Conservation (phyloP, 2,888 invertebrate genomes). For the Apamea sordens region DNA sequence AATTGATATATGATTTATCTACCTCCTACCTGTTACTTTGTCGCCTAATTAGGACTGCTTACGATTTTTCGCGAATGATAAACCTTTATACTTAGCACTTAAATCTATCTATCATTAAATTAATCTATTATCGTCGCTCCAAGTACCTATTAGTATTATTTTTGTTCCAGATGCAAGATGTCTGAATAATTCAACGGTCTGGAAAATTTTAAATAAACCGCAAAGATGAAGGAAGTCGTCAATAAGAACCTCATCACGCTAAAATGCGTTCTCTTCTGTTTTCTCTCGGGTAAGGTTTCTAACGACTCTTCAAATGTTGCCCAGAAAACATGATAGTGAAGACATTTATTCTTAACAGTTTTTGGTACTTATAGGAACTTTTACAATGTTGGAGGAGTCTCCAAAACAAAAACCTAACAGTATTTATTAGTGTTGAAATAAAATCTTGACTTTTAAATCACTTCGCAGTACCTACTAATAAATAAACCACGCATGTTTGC, state of each 20-base stretch:
- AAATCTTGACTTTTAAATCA: constrained; percentile 43
- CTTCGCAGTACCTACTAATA: constrained; percentile 38
- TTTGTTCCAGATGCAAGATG: constrained; percentile 80
- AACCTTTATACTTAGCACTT: background rate
- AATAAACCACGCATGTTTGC: constrained; percentile 45
- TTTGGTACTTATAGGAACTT: background rate
- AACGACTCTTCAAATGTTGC: constrained; percentile 12
- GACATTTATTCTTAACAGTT: background rate
- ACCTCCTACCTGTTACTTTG: background rate
- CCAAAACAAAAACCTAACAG: constrained; percentile 6
- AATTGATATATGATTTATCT: too few species aligned
- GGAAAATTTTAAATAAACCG: constrained; percentile 52
- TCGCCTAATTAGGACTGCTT: background rate
- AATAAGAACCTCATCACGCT: constrained; percentile 94
- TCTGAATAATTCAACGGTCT: constrained; percentile 45
- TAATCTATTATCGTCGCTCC: background rate
- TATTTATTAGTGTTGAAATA: constrained; percentile 33
- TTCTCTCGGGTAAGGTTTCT: constrained; percentile 93
- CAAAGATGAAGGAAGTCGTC: constrained; percentile 85
- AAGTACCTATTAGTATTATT: constrained; percentile 5
- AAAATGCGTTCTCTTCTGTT: constrained; percentile 95
- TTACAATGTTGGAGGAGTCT: background rate
- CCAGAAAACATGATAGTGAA: constrained; percentile 1
- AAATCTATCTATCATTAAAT: background rate
- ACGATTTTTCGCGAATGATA: background rate